Evolutionary conservation across 2,888 invertebrate genomes (phyloP).

Genomic region (Deilephila porcellus): DNA sequence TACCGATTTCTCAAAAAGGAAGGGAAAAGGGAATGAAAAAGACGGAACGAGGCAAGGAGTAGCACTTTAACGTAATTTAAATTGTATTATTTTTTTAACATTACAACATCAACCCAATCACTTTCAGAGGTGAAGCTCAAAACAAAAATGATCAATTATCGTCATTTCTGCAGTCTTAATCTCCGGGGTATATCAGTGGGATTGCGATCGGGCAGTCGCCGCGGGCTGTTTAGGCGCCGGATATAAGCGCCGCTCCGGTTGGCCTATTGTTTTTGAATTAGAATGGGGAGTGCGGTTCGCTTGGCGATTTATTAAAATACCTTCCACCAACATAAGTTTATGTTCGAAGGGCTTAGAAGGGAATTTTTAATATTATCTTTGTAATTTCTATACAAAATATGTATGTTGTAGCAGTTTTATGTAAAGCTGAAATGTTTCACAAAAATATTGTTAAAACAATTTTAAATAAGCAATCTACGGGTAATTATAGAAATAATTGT

Average conservation of each 20-base stretch:
- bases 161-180: background rate
- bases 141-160: constrained; percentile 17
- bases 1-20: too few relatives aligned
- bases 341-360: background rate
- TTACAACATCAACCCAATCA: background rate
- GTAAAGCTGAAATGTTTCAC: too few relatives aligned
- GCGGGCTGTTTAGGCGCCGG: constrained; percentile 13
- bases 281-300: background rate
- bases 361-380: constrained; percentile 6
- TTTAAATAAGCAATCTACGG: too few relatives aligned
- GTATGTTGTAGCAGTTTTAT: too few relatives aligned
- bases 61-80: too few relatives aligned
- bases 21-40: too few relatives aligned
- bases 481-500: too few relatives aligned
- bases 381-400: background rate
- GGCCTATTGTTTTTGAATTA: constrained; percentile 20
- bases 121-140: background rate
- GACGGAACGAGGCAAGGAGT: too few relatives aligned
- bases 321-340: background rate
- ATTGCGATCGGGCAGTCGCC: constrained; percentile 8
- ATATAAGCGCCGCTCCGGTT: constrained; percentile 16
- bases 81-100: background rate
- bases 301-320: background rate
- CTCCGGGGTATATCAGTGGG: constrained; percentile 1
- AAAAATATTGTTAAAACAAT: too few relatives aligned